Evolutionary conservation across 2,888 invertebrate genomes (phyloP).

Genomic region (Morpho helenor): DNA sequence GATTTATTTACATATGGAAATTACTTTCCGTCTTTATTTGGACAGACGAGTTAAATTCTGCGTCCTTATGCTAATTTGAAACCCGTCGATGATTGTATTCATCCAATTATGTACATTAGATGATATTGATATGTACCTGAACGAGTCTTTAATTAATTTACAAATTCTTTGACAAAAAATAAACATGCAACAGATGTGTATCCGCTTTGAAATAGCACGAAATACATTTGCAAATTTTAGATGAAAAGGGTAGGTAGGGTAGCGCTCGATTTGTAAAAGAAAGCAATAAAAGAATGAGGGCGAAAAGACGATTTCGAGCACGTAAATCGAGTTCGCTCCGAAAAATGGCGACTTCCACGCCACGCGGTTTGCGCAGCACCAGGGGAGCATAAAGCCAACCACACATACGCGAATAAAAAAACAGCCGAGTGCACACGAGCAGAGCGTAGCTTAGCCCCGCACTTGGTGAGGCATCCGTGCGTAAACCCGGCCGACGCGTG

Average conservation of each 20-base stretch:
- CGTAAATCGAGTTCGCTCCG: constrained; percentile 56
- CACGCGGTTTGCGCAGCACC: constrained; percentile 35
- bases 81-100: constrained; percentile 33
- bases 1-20: constrained; percentile 78
- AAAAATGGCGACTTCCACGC: constrained; percentile 53
- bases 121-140: constrained; percentile 21
- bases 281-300: constrained; percentile 65
- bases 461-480: constrained; percentile 65
- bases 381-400: constrained; percentile 30
- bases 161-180: constrained; percentile 21
- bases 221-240: not conserved
- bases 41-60: constrained; percentile 62
- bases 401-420: constrained; percentile 49
- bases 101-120: constrained; percentile 21
- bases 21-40: constrained; percentile 71
- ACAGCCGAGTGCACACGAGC: constrained; percentile 47
- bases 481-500: constrained; percentile 45
- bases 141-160: constrained; percentile 25
- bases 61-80: constrained; percentile 61
- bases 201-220: not conserved
- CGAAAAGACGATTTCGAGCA: constrained; percentile 61
- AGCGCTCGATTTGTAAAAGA: constrained; percentile 62
- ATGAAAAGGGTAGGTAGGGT: constrained; percentile 39
- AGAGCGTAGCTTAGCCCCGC: constrained; percentile 46
- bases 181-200: not conserved